phyloP scores from a whole-genome alignment of 2,113 vertebrate species.

The Colaptes auratus region DNA sequence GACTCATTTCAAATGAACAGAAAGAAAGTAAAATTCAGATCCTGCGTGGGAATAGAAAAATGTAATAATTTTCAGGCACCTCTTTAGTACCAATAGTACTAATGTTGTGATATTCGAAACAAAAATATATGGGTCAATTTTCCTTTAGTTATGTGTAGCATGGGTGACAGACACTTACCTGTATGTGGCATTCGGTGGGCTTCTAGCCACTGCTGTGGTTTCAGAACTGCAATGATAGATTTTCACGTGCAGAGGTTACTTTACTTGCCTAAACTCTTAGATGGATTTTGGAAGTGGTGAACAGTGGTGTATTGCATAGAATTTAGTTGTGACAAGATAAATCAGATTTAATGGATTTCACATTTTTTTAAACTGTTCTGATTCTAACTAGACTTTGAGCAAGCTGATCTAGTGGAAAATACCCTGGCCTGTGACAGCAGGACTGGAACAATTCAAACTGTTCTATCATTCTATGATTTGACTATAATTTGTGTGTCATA shows the following conservation, averaged over 20 bases:
- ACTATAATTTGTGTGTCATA: neutral
- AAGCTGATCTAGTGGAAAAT: neutral
- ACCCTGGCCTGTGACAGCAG: too few species aligned
- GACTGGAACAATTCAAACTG: neutral
- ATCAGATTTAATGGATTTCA: neutral
- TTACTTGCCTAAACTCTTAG: neutral
- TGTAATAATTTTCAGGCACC: neutral
- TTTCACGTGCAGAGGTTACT: neutral
- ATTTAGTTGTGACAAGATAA: neutral
- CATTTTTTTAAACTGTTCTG: neutral
- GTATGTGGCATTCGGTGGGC: neutral
- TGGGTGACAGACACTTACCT: neutral
- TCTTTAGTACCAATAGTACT: neutral
- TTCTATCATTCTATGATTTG: neutral
- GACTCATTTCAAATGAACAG: neutral
- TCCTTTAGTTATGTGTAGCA: neutral
- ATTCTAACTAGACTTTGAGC: neutral
- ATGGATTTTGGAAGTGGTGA: neutral
- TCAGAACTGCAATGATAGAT: neutral
- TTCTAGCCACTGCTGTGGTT: neutral
- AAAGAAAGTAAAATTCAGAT: neutral
- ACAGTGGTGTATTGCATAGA: neutral
- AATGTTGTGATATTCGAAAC: neutral
- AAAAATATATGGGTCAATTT: neutral
- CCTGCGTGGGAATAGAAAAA: neutral